Evolutionary conservation across 2,797 vertebrate genomes (phyloP), one percentile per base, ranked within the genome.

Genomic region (Loris lydekkerianus): DNA sequence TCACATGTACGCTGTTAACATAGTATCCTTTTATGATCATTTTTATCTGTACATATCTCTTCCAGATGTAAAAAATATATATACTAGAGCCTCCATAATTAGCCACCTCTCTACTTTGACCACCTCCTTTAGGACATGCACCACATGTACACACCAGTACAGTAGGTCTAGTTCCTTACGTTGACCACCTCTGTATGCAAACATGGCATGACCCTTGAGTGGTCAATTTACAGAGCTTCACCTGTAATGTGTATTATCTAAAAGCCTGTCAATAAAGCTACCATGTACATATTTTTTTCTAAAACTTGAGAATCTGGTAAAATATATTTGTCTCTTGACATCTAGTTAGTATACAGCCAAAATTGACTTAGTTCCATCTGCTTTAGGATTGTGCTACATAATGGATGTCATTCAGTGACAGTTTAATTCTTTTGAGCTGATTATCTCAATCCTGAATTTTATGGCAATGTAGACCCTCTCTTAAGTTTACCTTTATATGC

Each of bases 311-410:
- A 97, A 95, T 60, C 20, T 91, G 96, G 58, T 2, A 89, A 97
- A 98, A 93, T 93, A 49, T 81, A 96, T 97, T 97, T 97, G 82
- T 97, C 98, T 98, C 93, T 97, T 97, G 97, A 92, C 75, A 95
- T 93, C 82, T 94, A 96, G 82, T 46, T 40, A 40, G 10, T 40
- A 67, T 96, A 53, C 77, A 96, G 94, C 90, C 75, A 95, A 84
- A 95, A 98, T 96, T 94, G 82, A 97, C 73, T 75, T 94, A 93
- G 61, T 56, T 97, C 88, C 90, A 94, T 96, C 93, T 98, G 86
- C 80, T 97, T 97, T 96, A 97, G 58, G 14, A 61, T 97, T 97
- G 73, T 78, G 67, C 65, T 29, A 56, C 86, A 72, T 96, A 97
- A 89, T 15, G 27, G 95, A 93, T 98, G 89, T 90, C 82, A 97